phyloP scores from a whole-genome alignment of 2,113 vertebrate genomes.

The Nansenia antarctica region DNA sequence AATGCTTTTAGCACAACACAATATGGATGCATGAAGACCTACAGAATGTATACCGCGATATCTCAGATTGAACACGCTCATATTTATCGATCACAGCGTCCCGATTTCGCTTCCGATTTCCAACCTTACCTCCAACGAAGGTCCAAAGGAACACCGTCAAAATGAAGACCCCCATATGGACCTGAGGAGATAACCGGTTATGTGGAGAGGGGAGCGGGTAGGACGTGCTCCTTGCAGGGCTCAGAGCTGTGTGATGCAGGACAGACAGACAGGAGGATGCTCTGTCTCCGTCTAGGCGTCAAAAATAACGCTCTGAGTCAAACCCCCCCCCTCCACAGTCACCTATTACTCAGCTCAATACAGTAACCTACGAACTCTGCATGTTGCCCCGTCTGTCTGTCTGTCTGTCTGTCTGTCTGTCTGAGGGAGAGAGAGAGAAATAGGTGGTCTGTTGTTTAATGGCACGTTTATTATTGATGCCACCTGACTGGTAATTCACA shows the following conservation, averaged over 20 bases:
- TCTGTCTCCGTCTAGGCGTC: neutral
- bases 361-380: too few relatives aligned
- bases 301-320: too few relatives aligned
- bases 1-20: neutral
- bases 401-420: too few relatives aligned
- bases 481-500: too few relatives aligned
- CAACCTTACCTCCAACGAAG: conserved; percentile 66
- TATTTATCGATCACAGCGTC: neutral
- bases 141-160: conserved; percentile 51
- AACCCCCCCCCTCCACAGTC: too few relatives aligned
- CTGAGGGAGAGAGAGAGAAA: too few relatives aligned
- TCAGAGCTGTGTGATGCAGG: conserved; percentile 48
- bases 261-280: neutral
- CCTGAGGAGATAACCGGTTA: conserved; percentile 21
- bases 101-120: neutral
- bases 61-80: neutral
- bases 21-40: too few relatives aligned
- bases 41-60: neutral
- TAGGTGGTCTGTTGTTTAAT: too few relatives aligned
- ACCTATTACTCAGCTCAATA: too few relatives aligned
- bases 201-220: conserved; percentile 21
- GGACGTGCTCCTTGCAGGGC: conserved; percentile 32
- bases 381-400: too few relatives aligned
- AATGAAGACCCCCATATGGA: conserved; percentile 59
- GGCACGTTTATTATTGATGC: too few relatives aligned